Percentiles rank a stretch among this genome's conserved stretches.
Conservation (phyloP, 2,888 invertebrate genomes). For the Mycalesis mineus region DNA sequence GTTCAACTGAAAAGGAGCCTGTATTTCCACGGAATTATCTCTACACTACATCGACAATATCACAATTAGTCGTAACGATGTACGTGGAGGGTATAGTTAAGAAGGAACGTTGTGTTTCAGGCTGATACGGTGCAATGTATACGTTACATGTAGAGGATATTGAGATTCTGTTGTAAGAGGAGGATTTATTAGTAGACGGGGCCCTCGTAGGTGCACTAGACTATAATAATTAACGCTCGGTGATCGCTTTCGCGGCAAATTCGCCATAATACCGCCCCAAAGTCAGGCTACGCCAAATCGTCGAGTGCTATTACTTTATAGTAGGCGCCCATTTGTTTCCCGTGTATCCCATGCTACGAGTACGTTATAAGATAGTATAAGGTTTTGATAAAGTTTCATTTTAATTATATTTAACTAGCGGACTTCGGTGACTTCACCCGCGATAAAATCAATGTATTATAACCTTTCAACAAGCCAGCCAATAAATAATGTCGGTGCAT, state of each 20-base stretch:
- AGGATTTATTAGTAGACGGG: slow-evolving; percentile 23
- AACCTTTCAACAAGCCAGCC: no score
- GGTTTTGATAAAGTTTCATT: no score
- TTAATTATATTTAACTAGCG: no score
- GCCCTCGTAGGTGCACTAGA: slow-evolving; percentile 62
- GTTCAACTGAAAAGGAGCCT: slow-evolving; percentile 14
- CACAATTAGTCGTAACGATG: not conserved
- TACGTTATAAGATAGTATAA: not conserved
- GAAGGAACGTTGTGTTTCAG: not conserved
- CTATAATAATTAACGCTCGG: slow-evolving; percentile 66
- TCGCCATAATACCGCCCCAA: slow-evolving; percentile 27
- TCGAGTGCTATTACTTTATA: slow-evolving; percentile 12
- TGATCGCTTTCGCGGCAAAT: slow-evolving; percentile 44
- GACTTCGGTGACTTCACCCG: no score
- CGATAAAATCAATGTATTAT: no score
- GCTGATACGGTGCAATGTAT: slow-evolving; percentile 14
- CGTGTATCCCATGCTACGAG: no score
- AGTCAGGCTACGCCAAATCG: slow-evolving; percentile 15
- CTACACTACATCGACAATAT: not conserved
- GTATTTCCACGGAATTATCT: slow-evolving; percentile 15
- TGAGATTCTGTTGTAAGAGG: slow-evolving; percentile 8
- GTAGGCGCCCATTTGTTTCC: not conserved
- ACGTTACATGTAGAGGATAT: not conserved
- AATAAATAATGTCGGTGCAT: no score
- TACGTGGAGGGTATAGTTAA: slow-evolving; percentile 6